Conservation (phyloP, 2,888 invertebrate species). For the Odontomyia ornata region DNA sequence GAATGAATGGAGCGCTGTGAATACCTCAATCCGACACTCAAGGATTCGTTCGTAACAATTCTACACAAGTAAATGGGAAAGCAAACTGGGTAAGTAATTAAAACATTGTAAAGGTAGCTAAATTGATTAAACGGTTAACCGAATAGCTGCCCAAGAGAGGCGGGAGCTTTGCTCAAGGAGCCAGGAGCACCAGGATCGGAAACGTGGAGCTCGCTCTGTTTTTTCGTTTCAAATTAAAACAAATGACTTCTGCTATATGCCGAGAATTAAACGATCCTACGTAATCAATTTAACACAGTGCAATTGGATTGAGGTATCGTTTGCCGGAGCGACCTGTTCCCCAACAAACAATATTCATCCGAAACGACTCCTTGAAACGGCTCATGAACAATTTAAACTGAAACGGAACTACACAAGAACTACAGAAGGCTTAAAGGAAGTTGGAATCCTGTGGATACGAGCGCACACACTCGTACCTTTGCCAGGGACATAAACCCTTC, state of each 20-base stretch:
- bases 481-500: slow-evolving; percentile 14
- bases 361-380: slow-evolving; percentile 25
- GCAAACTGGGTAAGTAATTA: slow-evolving; percentile 43
- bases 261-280: slow-evolving; percentile 45
- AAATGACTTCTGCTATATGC: slow-evolving; percentile 44
- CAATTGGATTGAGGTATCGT: slow-evolving; percentile 8
- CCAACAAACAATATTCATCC: slow-evolving; percentile 39
- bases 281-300: slow-evolving; percentile 48
- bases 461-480: slow-evolving; percentile 10
- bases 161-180: not conserved
- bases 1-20: not conserved
- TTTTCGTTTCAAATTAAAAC: slow-evolving; percentile 47
- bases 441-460: not conserved
- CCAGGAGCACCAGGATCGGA: too few species aligned
- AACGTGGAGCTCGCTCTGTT: not conserved
- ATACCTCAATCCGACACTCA: not conserved
- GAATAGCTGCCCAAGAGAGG: slow-evolving; percentile 22
- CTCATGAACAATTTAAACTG: slow-evolving; percentile 38
- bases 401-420: not conserved
- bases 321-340: slow-evolving; percentile 3
- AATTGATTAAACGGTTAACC: slow-evolving; percentile 49
- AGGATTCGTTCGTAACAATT: slow-evolving; percentile 5
- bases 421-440: not conserved
- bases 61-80: slow-evolving; percentile 22
- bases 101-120: slow-evolving; percentile 46